These are phyloP conservation scores for Pachyuromys duprasi DNA, from an alignment of 2,797 vertebrate genomes.

Conservation along the genomic window DNA sequence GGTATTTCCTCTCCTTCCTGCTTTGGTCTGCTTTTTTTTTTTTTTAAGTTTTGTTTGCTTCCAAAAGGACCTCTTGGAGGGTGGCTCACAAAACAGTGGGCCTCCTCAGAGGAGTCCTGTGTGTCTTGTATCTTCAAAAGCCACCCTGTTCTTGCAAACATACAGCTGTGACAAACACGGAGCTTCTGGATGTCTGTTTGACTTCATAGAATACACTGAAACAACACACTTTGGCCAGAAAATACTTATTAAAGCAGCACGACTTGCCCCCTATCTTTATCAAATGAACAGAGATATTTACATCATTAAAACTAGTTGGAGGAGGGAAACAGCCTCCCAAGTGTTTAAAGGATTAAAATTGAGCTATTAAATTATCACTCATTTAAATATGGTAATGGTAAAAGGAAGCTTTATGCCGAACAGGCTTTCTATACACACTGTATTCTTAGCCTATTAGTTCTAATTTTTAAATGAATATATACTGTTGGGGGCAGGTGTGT, in stretches of 20 bases:
- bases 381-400: background rate
- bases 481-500: background rate
- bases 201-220: background rate
- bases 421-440: background rate
- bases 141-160: background rate
- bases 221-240: background rate
- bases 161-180: background rate
- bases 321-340: background rate
- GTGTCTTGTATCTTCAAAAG: background rate
- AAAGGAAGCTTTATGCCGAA: background rate
- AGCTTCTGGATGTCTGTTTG: background rate
- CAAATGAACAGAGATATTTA: constrained; percentile 8
- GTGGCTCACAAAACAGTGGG: background rate
- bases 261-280: background rate
- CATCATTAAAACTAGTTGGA: constrained; percentile 21
- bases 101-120: background rate
- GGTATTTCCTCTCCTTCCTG: constrained; percentile 16
- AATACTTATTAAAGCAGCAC: constrained; percentile 9
- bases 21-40: background rate
- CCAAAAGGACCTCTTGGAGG: background rate
- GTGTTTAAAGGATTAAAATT: constrained; percentile 24
- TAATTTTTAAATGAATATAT: constrained; percentile 32
- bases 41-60: background rate
- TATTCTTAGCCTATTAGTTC: constrained; percentile 2
- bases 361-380: background rate